Evolutionary conservation across 2,888 invertebrate species (phyloP).

Genomic region (Cephus pulcher): DNA sequence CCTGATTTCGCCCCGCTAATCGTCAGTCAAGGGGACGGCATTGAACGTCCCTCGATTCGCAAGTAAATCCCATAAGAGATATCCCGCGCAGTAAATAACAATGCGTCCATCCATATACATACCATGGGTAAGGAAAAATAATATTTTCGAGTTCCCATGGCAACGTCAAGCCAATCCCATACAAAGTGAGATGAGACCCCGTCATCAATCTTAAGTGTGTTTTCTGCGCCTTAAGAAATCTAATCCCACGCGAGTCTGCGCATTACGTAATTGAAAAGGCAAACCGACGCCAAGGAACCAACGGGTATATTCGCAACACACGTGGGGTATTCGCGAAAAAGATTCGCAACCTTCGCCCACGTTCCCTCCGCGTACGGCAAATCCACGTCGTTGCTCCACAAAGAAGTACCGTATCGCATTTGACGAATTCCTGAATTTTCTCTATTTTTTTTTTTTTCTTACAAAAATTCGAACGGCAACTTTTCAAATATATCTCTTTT

Average conservation of each 20-base stretch:
- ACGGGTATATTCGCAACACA: not conserved
- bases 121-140: too few relatives aligned
- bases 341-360: not conserved
- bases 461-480: not conserved
- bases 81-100: not conserved
- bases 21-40: not conserved
- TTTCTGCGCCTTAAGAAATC: not conserved
- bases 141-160: too few relatives aligned
- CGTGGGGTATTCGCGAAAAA: not conserved
- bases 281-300: not conserved
- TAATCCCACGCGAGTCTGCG: not conserved
- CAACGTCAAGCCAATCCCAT: not conserved
- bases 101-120: not conserved
- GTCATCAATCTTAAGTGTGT: not conserved
- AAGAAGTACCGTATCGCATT: not conserved
- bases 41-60: not conserved
- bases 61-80: not conserved
- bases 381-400: not conserved
- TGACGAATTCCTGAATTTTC: not conserved
- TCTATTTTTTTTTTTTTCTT: not conserved
- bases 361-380: not conserved
- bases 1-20: conserved; percentile 39
- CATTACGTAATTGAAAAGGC: not conserved
- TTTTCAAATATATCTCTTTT: not conserved
- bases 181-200: not conserved